Evolutionary conservation across 2,797 vertebrate species (phyloP).

Genomic region (Coreius guichenoti): DNA sequence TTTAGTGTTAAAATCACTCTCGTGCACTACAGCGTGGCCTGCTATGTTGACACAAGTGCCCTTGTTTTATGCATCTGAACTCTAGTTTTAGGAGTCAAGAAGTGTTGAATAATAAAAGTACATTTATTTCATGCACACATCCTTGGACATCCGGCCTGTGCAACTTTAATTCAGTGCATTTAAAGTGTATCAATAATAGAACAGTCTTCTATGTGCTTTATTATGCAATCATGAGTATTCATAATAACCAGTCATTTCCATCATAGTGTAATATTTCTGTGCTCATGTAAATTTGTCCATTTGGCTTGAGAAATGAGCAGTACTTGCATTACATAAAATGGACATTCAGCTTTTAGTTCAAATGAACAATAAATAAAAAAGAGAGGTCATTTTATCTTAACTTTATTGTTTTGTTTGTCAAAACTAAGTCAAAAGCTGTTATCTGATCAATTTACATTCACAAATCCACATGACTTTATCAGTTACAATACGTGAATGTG

Average conservation of each 20-base stretch:
- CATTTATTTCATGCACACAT: conserved; percentile 25
- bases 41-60: background rate
- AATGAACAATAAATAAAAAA: conserved; percentile 74
- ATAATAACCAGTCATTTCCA: conserved; percentile 9
- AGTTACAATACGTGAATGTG: conserved; percentile 74
- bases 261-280: background rate
- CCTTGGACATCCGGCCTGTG: conserved; percentile 10
- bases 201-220: conserved; percentile 23
- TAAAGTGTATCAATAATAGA: conserved; percentile 1
- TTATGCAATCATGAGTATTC: background rate
- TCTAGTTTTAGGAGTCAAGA: background rate
- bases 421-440: conserved; percentile 68
- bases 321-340: conserved; percentile 63
- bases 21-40: background rate
- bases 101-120: background rate
- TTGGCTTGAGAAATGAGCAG: conserved; percentile 61
- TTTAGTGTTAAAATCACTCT: background rate
- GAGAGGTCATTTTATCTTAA: conserved; percentile 74
- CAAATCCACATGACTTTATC: conserved; percentile 71
- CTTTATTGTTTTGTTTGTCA: conserved; percentile 71
- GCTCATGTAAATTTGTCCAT: conserved; percentile 44
- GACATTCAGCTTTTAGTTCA: conserved; percentile 70
- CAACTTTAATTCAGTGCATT: conserved; percentile 23
- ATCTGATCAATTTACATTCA: conserved; percentile 77
- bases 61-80: background rate